Conservation (phyloP, 1,140 invertebrate genomes). For the Bombus terrestris region DNA sequence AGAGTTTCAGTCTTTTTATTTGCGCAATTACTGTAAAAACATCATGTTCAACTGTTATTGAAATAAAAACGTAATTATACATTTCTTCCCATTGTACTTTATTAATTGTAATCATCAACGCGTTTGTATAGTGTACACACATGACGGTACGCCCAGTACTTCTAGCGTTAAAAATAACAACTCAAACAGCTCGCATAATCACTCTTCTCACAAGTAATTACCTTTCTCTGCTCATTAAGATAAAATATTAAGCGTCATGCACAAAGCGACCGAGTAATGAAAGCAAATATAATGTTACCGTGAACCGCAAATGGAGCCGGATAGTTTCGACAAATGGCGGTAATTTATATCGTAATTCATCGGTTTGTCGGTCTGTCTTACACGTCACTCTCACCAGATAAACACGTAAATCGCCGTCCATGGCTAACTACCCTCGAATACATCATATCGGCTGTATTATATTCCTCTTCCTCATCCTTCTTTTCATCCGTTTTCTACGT, state of each 20-base stretch:
- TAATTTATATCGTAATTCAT: conserved; percentile 47
- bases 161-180: not conserved
- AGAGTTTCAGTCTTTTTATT: too few species aligned
- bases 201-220: not conserved
- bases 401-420: conserved; percentile 48
- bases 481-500: conserved; percentile 24
- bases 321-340: conserved; percentile 12
- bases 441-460: conserved; percentile 41
- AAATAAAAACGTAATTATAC: too few species aligned
- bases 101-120: too few species aligned
- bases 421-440: conserved; percentile 8
- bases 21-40: too few species aligned
- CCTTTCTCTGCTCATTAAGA: not conserved
- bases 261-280: not conserved
- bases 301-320: not conserved
- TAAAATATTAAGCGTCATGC: not conserved
- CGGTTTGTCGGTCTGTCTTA: conserved; percentile 44
- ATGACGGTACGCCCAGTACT: not conserved
- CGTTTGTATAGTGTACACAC: too few species aligned
- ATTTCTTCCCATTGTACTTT: too few species aligned
- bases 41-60: too few species aligned
- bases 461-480: not conserved
- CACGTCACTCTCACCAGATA: conserved; percentile 30
- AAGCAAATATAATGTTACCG: not conserved
- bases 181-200: not conserved